A percentile compares a stretch with the other conserved stretches of the same genome.
These are phyloP conservation scores for Pherbina coryleti DNA, from an alignment of 2,888 invertebrate species.

Conservation along the genomic window DNA sequence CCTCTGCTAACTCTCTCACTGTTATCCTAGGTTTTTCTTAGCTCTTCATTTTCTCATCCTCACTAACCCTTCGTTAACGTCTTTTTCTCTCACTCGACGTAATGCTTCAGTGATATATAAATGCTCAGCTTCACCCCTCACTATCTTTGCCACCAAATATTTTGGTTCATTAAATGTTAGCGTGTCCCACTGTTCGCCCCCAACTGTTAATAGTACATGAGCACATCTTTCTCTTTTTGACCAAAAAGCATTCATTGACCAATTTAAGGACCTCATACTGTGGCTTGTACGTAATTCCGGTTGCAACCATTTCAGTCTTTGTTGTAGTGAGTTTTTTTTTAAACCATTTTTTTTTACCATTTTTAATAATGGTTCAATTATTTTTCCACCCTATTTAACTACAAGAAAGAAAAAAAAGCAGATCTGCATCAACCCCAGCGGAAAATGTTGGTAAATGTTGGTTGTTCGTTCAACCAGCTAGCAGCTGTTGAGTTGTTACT, in stretches of 20 bases:
- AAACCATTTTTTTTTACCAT: neutral
- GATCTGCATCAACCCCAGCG: neutral
- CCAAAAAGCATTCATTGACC: constrained; percentile 16
- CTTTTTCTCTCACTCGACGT: too few species aligned
- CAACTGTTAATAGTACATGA: too few species aligned
- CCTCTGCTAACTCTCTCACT: too few species aligned
- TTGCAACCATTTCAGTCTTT: neutral
- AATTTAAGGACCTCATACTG: constrained; percentile 6
- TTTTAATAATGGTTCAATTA: constrained; percentile 75
- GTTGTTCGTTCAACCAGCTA: too few species aligned
- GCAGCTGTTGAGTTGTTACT: neutral
- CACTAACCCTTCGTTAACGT: too few species aligned
- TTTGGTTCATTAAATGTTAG: too few species aligned
- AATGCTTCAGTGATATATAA: too few species aligned
- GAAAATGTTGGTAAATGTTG: too few species aligned
- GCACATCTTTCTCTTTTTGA: neutral
- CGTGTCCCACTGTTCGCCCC: too few species aligned
- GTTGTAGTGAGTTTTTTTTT: neutral
- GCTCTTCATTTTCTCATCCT: too few species aligned
- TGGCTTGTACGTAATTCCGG: neutral
- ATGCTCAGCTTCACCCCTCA: neutral
- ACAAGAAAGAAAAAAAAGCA: constrained; percentile 58
- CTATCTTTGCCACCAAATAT: neutral
- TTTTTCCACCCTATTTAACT: constrained; percentile 85
- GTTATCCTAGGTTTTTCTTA: too few species aligned